Percentiles rank a stretch among this genome's conserved stretches.
These are phyloP conservation scores for Plagiodera versicolora DNA, from an alignment of 2,888 invertebrate genomes.

Conservation along the genomic window DNA sequence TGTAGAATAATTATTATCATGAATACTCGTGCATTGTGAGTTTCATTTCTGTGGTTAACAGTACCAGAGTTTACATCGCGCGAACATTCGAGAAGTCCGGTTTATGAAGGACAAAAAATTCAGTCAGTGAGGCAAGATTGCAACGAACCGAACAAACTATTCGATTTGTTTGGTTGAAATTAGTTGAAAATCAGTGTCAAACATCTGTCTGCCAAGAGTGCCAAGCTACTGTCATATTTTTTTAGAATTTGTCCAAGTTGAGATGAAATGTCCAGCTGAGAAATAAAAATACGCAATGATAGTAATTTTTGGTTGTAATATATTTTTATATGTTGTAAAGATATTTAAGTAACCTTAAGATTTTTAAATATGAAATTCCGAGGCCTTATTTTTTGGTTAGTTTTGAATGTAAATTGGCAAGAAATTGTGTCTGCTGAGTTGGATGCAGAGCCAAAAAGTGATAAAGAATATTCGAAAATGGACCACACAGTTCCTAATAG, in stretches of 20 bases:
- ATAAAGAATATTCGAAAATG: background rate
- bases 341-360: conserved; percentile 23
- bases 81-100: no score
- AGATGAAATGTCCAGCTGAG: conserved; percentile 47
- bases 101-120: no score
- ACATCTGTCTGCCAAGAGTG: no score
- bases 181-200: no score
- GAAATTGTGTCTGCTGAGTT: conserved; percentile 35
- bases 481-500: conserved; percentile 2
- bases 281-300: conserved; percentile 39
- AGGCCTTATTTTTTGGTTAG: conserved; percentile 49
- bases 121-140: no score
- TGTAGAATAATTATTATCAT: no score
- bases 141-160: no score
- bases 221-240: no score
- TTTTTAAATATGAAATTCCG: conserved; percentile 23
- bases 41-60: no score
- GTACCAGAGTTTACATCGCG: no score
- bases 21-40: no score
- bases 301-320: conserved; percentile 33
- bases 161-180: no score
- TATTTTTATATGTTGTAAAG: conserved; percentile 30
- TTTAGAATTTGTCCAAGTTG: background rate
- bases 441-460: conserved; percentile 21
- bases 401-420: conserved; percentile 47